Base-by-base conservation (phyloP, 2,113 vertebrate genomes). In the Heterocephalus glaber region DNA sequence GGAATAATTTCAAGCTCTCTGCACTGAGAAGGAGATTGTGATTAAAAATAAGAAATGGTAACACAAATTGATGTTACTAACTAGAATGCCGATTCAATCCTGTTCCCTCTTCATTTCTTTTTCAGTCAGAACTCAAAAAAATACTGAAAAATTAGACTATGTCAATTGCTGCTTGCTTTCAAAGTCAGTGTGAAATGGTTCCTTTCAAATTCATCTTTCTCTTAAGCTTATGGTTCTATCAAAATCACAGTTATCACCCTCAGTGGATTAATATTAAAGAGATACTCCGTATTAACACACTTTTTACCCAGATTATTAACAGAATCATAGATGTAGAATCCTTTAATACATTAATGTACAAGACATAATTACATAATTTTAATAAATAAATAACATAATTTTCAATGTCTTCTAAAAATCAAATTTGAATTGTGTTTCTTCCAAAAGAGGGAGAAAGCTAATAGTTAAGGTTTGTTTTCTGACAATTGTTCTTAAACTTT, bases 371-470 rank as follows among this genome's bases (percentile, higher is more conserved):
- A n/a, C n/a, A n/a, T n/a, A n/a, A n/a, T n/a, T n/a, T n/a, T n/a
- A n/a, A n/a, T n/a, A n/a, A n/a, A n/a, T n/a, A n/a, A n/a, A 90
- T 89, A 28, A 80, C 12, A 72, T 10, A 47, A 70, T 60, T 80
- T 17, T 94, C 33, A 63, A 1, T 83, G 47, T 60, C 20, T 72
- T n/a, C 41, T 96, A 79, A 38, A 88, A 95, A 84, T 86, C 61
- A 22, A 95, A 79, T 92, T 77, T 41, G 33, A 90, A 93, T 28
- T 66, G 1, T 20, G 65, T 92, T 88, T 58, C 44, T 76, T 96
- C 16, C 47, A 52, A 70, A 82, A 12, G 1, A 4, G 0, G 1
- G 66, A 33, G 26, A 85, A 38, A 65, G 0, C 5, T 58, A n/a
- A 77, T 77, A 72, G 30, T 28, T 86, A 49, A 38, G 6, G 49